phyloP scores from a whole-genome alignment of 2,797 vertebrate species.

The Gallinago nigripennis region DNA sequence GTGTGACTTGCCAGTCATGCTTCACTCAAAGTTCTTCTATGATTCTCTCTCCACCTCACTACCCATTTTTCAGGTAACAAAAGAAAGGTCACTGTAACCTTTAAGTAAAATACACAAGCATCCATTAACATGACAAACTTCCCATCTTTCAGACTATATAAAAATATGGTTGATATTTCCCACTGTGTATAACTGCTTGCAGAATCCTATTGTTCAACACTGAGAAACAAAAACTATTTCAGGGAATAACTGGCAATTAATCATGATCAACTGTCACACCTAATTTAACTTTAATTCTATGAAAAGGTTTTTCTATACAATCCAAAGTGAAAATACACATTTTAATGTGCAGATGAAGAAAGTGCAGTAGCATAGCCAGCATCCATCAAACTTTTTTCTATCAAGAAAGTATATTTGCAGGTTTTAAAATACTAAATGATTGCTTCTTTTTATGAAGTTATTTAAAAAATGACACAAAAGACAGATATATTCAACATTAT shows the following conservation, averaged over 20 bases:
- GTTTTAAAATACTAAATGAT: constrained; percentile 51
- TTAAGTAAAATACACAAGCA: not conserved
- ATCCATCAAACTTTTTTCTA: not conserved
- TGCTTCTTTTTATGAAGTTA: constrained; percentile 47
- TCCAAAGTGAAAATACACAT: constrained; percentile 61
- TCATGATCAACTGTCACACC: constrained; percentile 59
- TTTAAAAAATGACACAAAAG: constrained; percentile 50
- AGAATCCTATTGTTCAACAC: constrained; percentile 39
- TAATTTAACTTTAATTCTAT: constrained; percentile 66
- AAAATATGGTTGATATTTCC: constrained; percentile 8
- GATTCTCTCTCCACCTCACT: not conserved
- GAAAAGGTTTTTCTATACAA: constrained; percentile 39
- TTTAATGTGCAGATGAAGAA: constrained; percentile 56
- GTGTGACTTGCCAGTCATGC: not conserved
- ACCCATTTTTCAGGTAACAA: not conserved
- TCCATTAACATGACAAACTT: not conserved
- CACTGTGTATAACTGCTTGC: not conserved
- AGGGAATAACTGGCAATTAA: constrained; percentile 52
- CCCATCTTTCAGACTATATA: not conserved
- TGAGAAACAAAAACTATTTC: constrained; percentile 48
- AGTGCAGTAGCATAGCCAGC: not conserved
- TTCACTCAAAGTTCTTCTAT: not conserved
- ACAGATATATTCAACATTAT: constrained; percentile 2
- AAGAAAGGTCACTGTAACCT: constrained; percentile 28
- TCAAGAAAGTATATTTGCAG: constrained; percentile 22